Percentiles rank a stretch among this genome's conserved stretches.
These are phyloP conservation scores for Smutsia gigantea DNA, from an alignment of 2,797 vertebrate genomes.

Conservation along the genomic window DNA sequence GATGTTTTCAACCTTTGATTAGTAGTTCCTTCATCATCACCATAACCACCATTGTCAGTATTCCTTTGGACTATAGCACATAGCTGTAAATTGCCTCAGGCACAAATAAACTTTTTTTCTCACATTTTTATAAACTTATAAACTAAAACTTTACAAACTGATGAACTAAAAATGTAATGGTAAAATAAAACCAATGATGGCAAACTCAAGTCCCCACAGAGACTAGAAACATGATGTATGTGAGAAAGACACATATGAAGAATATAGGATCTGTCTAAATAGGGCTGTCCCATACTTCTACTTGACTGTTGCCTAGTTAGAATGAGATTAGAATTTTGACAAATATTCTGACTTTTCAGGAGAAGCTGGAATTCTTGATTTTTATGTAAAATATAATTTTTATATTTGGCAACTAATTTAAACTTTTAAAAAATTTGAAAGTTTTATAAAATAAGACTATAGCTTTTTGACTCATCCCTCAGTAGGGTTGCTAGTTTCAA, in stretches of 20 bases:
- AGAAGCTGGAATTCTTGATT: background rate
- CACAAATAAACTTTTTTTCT: background rate
- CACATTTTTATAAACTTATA: background rate
- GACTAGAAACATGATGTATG: background rate
- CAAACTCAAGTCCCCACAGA: background rate
- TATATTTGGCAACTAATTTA: background rate
- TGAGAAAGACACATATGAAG: background rate
- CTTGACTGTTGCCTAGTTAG: background rate
- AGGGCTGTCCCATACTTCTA: background rate
- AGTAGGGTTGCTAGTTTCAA: background rate
- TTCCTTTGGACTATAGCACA: background rate
- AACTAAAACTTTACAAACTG: background rate
- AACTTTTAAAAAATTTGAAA: background rate
- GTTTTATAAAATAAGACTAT: background rate
- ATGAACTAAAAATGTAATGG: background rate
- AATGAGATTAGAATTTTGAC: background rate
- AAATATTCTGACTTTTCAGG: background rate
- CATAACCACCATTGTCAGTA: background rate
- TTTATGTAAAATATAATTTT: constrained; percentile 28
- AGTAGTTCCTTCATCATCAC: background rate
- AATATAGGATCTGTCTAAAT: background rate
- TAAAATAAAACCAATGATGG: background rate
- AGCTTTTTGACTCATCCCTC: background rate
- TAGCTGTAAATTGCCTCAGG: background rate
- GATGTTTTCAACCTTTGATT: background rate